Conservation (phyloP, 2,888 invertebrate genomes). For the Athalia cordata region DNA sequence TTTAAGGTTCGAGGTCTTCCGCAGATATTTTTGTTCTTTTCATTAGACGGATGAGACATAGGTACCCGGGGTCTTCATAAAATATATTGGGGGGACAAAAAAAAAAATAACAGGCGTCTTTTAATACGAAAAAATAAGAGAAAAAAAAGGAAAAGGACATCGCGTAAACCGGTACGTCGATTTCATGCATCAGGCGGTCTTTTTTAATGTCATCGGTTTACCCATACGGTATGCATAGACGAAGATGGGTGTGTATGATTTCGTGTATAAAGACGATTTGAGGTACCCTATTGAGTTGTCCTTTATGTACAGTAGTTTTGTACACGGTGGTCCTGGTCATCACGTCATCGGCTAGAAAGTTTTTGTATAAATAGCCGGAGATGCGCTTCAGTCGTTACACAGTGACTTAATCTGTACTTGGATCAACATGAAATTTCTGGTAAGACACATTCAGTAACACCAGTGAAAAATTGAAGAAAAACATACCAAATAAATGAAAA, state of each 20-base stretch:
- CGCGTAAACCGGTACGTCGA: conserved; percentile 23
- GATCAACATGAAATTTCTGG: conserved; percentile 59
- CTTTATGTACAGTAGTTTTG: conserved; percentile 12
- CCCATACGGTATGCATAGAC: no score
- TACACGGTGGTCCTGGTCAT: conserved; percentile 2
- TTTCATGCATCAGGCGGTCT: background rate
- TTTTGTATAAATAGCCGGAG: conserved; percentile 61
- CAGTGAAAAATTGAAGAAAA: background rate
- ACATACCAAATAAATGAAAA: background rate
- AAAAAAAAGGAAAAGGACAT: background rate
- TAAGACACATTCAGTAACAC: conserved; percentile 45
- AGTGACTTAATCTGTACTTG: conserved; percentile 57
- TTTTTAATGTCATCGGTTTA: conserved; percentile 29
- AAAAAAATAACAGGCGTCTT: background rate
- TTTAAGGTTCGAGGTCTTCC: conserved; percentile 10
- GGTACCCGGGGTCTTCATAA: conserved; percentile 28
- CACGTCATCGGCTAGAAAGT: conserved; percentile 54
- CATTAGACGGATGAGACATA: conserved; percentile 12
- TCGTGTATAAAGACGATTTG: conserved; percentile 17
- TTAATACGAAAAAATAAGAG: background rate
- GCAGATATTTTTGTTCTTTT: conserved; percentile 9
- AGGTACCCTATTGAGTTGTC: conserved; percentile 11
- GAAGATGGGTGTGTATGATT: background rate
- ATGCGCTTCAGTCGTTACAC: conserved; percentile 55
- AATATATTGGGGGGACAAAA: background rate